Evolutionary conservation across 2,888 invertebrate genomes (phyloP).

Genomic region (Melanostoma mellinum): DNA sequence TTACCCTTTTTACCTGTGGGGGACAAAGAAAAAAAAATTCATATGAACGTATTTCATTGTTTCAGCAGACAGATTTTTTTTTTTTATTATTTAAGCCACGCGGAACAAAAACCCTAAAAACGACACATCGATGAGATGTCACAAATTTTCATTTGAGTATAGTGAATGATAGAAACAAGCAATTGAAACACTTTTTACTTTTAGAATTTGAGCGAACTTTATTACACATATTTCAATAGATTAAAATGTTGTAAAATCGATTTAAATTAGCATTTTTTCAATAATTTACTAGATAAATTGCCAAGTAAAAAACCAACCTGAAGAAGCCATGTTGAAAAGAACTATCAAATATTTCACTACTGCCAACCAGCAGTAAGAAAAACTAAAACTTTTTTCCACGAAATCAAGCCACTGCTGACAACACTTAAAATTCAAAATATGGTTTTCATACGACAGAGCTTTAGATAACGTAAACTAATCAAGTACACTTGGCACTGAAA

Average conservation of each 20-base stretch:
- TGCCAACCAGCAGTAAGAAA: constrained; percentile 80
- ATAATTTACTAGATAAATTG: constrained; percentile 32
- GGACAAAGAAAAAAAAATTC: constrained; percentile 37
- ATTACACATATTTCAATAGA: background rate
- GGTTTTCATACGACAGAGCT: background rate
- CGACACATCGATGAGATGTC: constrained; percentile 49
- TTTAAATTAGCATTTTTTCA: constrained; percentile 25
- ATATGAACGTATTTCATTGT: constrained; percentile 37
- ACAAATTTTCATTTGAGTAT: constrained; percentile 53
- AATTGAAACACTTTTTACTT: constrained; percentile 62
- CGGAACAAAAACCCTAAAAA: constrained; percentile 56
- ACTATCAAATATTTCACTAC: constrained; percentile 69
- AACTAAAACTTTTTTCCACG: constrained; percentile 62
- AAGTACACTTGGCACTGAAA: background rate
- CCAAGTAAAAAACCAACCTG: constrained; percentile 85
- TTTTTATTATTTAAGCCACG: constrained; percentile 59
- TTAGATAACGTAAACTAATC: background rate
- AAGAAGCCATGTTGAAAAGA: constrained; percentile 87
- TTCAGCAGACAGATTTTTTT: constrained; percentile 24
- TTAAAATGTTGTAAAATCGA: constrained; percentile 2
- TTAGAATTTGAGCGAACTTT: constrained; percentile 15
- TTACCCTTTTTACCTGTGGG: constrained; percentile 90
- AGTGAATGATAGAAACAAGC: constrained; percentile 40
- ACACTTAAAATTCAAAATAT: background rate
- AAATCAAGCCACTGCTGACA: constrained; percentile 35